Conservation (phyloP, 1,140 invertebrate species). For the Ladona fulva region DNA sequence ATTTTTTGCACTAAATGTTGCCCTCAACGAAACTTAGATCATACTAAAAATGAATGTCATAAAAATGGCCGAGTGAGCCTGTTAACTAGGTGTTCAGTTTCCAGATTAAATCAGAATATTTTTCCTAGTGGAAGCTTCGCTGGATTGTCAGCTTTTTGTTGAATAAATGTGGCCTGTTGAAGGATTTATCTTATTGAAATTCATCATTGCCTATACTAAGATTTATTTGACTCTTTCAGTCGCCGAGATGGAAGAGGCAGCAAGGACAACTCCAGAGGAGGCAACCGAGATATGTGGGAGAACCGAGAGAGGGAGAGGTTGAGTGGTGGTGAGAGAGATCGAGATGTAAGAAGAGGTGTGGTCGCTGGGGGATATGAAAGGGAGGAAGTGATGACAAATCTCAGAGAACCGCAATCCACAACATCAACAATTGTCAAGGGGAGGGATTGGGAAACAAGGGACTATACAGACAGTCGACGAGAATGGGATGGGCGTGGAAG, state of each 20-base stretch:
- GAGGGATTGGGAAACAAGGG: conserved; percentile 22
- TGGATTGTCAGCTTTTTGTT: too few relatives aligned
- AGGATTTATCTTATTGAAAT: too few relatives aligned
- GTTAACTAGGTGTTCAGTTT: too few relatives aligned
- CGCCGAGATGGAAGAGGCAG: conserved; percentile 19
- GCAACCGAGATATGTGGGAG: conserved; percentile 17
- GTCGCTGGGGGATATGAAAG: conserved; percentile 17
- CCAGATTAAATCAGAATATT: too few relatives aligned
- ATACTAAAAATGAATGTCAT: too few relatives aligned
- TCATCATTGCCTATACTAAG: too few relatives aligned
- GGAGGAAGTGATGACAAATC: conserved; percentile 12
- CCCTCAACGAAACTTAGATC: too few relatives aligned
- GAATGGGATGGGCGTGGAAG: conserved; percentile 24
- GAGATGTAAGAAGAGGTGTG: conserved; percentile 14
- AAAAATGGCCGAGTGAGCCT: too few relatives aligned
- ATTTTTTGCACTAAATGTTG: too few relatives aligned
- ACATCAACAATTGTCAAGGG: neutral
- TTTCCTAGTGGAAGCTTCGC: too few relatives aligned
- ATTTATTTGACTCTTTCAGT: neutral
- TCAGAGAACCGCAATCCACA: neutral
- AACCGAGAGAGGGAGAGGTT: conserved; percentile 16
- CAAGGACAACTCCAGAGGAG: conserved; percentile 17
- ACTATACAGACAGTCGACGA: conserved; percentile 19
- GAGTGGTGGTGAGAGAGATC: neutral
- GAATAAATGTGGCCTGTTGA: too few relatives aligned